Evolutionary conservation across 2,113 vertebrate genomes (phyloP).

Genomic region (Proteles cristata): DNA sequence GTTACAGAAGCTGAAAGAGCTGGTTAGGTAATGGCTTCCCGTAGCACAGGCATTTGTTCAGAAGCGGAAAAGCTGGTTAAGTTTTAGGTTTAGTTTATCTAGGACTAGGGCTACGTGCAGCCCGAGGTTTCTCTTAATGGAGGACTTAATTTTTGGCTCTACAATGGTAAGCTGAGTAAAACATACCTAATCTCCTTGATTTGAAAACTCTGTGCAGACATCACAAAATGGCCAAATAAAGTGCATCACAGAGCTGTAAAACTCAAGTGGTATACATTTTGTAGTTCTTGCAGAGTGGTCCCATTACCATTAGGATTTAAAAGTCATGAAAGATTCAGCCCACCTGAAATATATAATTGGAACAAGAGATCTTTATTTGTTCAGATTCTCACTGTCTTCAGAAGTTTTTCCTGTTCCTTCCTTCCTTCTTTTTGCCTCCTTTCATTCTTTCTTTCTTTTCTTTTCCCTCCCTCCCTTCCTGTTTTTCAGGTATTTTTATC

Average conservation of each 20-base stretch:
- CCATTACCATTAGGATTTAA: neutral
- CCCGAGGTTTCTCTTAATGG: too few relatives aligned
- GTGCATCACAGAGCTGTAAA: neutral
- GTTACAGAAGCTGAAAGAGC: too few relatives aligned
- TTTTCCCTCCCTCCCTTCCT: neutral
- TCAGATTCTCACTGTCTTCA: neutral
- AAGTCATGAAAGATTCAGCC: neutral
- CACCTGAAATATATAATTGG: neutral
- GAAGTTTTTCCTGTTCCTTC: neutral
- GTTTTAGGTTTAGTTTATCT: too few relatives aligned
- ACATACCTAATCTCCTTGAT: neutral
- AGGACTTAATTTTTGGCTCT: too few relatives aligned
- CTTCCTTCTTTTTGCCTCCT: neutral
- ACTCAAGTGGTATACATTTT: neutral
- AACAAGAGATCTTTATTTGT: neutral
- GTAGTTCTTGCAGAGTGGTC: neutral
- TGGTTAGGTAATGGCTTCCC: too few relatives aligned
- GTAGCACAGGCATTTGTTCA: too few relatives aligned
- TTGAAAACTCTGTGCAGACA: neutral
- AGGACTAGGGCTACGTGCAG: too few relatives aligned
- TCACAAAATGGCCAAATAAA: neutral
- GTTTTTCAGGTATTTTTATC: neutral
- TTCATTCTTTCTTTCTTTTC: neutral
- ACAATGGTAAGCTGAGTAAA: neutral
- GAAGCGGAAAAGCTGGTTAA: too few relatives aligned